These are phyloP conservation scores for Patella depressa DNA, from an alignment of 2,888 invertebrate species.

Conservation along the genomic window DNA sequence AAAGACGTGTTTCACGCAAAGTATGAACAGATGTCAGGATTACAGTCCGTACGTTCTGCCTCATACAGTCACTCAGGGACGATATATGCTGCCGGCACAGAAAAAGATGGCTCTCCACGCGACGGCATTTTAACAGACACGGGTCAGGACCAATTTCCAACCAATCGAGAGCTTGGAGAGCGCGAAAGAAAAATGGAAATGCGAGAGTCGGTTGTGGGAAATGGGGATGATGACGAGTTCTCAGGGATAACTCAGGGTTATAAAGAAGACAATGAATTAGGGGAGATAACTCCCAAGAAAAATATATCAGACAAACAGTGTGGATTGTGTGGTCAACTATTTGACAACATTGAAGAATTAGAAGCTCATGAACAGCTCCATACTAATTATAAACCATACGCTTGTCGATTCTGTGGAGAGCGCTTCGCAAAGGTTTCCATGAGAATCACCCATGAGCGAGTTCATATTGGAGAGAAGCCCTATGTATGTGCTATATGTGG, in stretches of 20 bases:
- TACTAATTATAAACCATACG: slow-evolving; percentile 55
- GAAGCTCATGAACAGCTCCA: slow-evolving; percentile 56
- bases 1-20: neutral
- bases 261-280: slow-evolving; percentile 17
- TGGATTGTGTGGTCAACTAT: slow-evolving; percentile 54
- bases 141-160: slow-evolving; percentile 5
- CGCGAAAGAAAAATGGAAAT: neutral
- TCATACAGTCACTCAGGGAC: slow-evolving; percentile 10
- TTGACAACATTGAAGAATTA: slow-evolving; percentile 49
- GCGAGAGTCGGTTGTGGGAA: neutral
- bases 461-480: slow-evolving; percentile 42
- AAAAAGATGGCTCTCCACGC: neutral
- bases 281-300: slow-evolving; percentile 10
- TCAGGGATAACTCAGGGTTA: slow-evolving; percentile 9
- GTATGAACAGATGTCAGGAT: neutral
- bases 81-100: slow-evolving; percentile 8
- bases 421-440: slow-evolving; percentile 53
- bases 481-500: slow-evolving; percentile 56
- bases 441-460: slow-evolving; percentile 53
- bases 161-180: neutral
- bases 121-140: slow-evolving; percentile 13
- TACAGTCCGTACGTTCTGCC: neutral
- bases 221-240: neutral
- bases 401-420: slow-evolving; percentile 57
- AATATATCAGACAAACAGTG: slow-evolving; percentile 36